Evolutionary conservation across 2,113 vertebrate species (phyloP), one percentile per base, ranked within the genome.

Genomic region (Piprites chloris): DNA sequence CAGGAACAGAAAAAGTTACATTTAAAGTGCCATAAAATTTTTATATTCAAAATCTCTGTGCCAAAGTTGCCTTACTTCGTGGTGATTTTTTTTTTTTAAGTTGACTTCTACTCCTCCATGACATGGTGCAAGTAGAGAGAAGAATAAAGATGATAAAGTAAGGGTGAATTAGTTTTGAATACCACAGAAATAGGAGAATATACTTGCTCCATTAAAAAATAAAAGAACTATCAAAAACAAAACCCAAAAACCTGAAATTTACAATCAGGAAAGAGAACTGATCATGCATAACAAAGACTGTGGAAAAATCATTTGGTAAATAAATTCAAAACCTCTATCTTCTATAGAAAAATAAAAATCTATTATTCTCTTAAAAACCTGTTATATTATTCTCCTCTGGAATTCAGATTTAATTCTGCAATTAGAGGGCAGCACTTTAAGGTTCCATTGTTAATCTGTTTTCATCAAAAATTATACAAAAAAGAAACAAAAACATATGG

Each of bases 221-320:
- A 37, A 49, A 53, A n/a, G 28, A 10, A 7, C 28, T 5, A 13
- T 11, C 18, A 55, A 49, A 55, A 79, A 12, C 9, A 27, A 75
- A 66, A 27, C 11, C 11, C 1, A 27, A 63, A 90, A 41, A 0
- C 1, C 0, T 6, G 22, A 44, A 46, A 20, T 1, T 28, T 68
- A 19, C 9, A 7, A 28, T 71, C 7, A 46, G 14, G 49, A 37
- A 77, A 56, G 18, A 89, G 72, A 93, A 56, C 13, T 26, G 30
- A 50, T 68, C 2, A 32, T 9, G 2, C 15, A 8, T 55, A 61
- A 90, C 24, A 69, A 65, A 73, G 39, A 49, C 9, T 53, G 7
- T 15, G 5, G 22, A 18, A 80, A 91, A 87, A 68, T 22, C 3
- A 16, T 72, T 76, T 37, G 12, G 12, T 32, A 80, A 59, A 80